A percentile compares a stretch with the other conserved stretches of the same genome.
phyloP scores from a whole-genome alignment of 2,113 vertebrate genomes.

The Carassius carassius region DNA sequence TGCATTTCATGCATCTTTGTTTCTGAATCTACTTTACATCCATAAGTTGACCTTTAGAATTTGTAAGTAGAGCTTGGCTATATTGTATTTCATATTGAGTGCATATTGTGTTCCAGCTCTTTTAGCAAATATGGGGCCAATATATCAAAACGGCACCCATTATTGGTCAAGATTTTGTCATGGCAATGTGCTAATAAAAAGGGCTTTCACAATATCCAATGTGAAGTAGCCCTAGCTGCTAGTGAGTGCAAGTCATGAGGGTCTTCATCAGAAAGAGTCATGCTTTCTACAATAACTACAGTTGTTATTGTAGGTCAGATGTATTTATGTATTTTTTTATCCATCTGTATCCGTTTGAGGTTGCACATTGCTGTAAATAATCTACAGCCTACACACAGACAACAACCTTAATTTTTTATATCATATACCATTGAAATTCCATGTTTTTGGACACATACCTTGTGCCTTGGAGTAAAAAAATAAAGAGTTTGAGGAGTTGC shows the following conservation, averaged over 20 bases:
- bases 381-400: neutral
- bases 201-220: slow-evolving; percentile 16
- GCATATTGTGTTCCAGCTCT: slow-evolving; percentile 28
- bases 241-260: slow-evolving; percentile 25
- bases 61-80: neutral
- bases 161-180: slow-evolving; percentile 42
- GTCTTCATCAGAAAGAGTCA: neutral
- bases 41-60: neutral
- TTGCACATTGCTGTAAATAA: neutral
- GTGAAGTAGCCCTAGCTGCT: slow-evolving; percentile 19
- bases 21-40: neutral
- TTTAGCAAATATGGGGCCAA: slow-evolving; percentile 17
- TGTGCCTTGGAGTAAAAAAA: neutral
- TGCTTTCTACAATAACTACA: neutral
- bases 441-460: neutral
- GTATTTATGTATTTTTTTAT: neutral
- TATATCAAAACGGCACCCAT: slow-evolving; percentile 37
- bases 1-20: neutral
- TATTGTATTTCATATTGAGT: neutral
- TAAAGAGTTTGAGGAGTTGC: slow-evolving; percentile 5
- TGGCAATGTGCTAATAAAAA: slow-evolving; percentile 31
- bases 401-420: neutral
- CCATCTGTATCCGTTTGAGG: neutral
- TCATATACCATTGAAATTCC: neutral
- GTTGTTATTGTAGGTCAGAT: slow-evolving; percentile 3